Base-by-base conservation (phyloP, 2,797 vertebrate species). In the Bucorvus abyssinicus region DNA sequence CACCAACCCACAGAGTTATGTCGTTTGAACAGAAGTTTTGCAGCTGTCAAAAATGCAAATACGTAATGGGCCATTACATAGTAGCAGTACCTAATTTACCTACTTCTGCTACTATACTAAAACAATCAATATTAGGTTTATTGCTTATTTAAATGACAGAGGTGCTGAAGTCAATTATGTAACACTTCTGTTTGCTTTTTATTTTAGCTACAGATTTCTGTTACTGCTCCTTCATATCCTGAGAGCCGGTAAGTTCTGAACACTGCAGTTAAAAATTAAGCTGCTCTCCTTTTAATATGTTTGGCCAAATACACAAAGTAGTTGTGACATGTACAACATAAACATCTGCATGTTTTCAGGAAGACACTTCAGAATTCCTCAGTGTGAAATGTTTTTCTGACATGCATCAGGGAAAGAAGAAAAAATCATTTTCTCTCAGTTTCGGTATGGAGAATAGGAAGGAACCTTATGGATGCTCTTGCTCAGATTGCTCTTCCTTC, bases 221-320 rank as follows among this genome's bases (percentile, higher is more conserved):
- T 19, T 97, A 32, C 89, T 98, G 45, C 59, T 97, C 32, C 71
- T 97, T 56, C 65, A 78, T 11, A 12, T 78, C 77, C 65, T 95
- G 57, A 82, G 13, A 64, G 59, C 75, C 18, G 96, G 98, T 98
- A 96, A 98, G 98, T 97, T 60, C 73, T 69, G 20, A 52, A 77
- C 26, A 21, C 3, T 34, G 77, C 8, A 61, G 20, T 34, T 84
- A 23, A 42, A 84, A 90, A 44, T 45, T 16, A 29, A 81, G 40
- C 22, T 87, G 8, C 4, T 12, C 13, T 87, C 14, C 22, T 21
- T 83, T 59, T 69, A 59, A 56, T 20, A 9, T 3, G 1, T 36
- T 79, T 64, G n/a, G 32, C 29, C 61, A 86, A 73, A 64, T 19
- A 6, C 24, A 34, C 26, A 9, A 26, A 44, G 16, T 44, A 61